phyloP scores from a whole-genome alignment of 2,888 invertebrate species.

The Schrankia costaestrigalis region DNA sequence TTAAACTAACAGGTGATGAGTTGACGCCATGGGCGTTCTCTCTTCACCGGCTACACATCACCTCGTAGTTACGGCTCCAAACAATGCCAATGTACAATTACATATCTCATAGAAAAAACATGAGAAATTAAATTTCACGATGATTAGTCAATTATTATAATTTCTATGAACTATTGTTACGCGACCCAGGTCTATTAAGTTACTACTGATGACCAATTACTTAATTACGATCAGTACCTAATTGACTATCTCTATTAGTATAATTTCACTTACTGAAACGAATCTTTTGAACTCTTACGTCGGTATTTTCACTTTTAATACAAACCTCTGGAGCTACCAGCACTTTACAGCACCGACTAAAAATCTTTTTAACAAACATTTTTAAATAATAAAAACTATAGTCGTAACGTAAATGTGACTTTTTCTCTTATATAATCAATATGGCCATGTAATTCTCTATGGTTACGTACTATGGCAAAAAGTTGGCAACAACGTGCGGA shows the following conservation, averaged over 20 bases:
- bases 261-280: too few relatives aligned
- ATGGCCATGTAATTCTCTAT: conserved; percentile 31
- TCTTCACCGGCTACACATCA: conserved; percentile 10
- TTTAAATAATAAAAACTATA: conserved; percentile 32
- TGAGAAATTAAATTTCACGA: conserved; percentile 32
- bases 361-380: conserved; percentile 28
- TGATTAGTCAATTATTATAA: conserved; percentile 25
- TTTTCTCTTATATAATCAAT: conserved; percentile 24
- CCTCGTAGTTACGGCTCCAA: conserved; percentile 14
- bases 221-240: conserved; percentile 35
- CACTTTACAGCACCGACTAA: conserved; percentile 34
- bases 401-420: conserved; percentile 26
- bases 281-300: too few relatives aligned
- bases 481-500: conserved; percentile 18
- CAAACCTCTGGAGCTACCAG: too few relatives aligned
- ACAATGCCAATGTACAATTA: conserved; percentile 26
- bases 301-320: too few relatives aligned
- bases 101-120: conserved; percentile 34
- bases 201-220: conserved; percentile 34
- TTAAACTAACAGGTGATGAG: conserved; percentile 11
- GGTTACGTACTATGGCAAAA: conserved; percentile 16
- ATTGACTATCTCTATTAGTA: too few relatives aligned
- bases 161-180: conserved; percentile 22
- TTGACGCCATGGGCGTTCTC: conserved; percentile 17
- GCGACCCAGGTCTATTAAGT: conserved; percentile 61